Base-by-base conservation (phyloP, 2,888 invertebrate species). In the Meta bourneti region DNA sequence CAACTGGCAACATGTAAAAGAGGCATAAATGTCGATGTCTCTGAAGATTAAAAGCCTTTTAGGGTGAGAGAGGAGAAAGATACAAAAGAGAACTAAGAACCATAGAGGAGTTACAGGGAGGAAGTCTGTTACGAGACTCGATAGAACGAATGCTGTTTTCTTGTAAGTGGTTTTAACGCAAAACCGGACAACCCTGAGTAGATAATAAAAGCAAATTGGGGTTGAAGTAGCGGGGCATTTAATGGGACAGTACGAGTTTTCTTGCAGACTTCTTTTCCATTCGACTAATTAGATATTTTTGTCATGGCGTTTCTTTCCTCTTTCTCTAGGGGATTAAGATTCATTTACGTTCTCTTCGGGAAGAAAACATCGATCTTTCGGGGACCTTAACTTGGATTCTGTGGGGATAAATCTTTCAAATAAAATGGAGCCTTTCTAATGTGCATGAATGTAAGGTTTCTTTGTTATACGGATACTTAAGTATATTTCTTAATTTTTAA, bases 201-300 rank as follows among this genome's bases (percentile, higher is more conserved):
- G 87, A 87, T 87, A 87, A 87, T 87, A 87, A 87, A 87, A 87
- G 72, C 79, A n/a, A 87, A 87, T 87, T 80, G 87, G 87, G 54
- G 34, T 20, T 54, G 78, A 54, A 49, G 48, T 48, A 87, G 87
- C 49, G 54, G 72, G 79, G 34, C 52, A 52, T 72, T 71, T 87
- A 80, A 87, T 87, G 87, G 78, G 72, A 87, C 79, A 77, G 70
- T 87, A 87, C 80, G 87, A 87, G 69, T 70, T 71, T 87, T 11
- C 77, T 34, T 70, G 52, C 54, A 61, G 34, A 61, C 54, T 49
- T 52, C 72, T 87, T 71, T 80, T 71, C 51, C 70, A 19, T n/a
- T 72, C 49, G 72, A 87, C 52, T 87, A 87, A 87, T 87, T 87
- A 87, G 87, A 72, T 78, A 34, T 79, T 71, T 70, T 34, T 72